Percentiles rank a stretch among this genome's conserved stretches.
Evolutionary conservation across 2,113 vertebrate genomes (phyloP).

Genomic region (Tautogolabrus adspersus): DNA sequence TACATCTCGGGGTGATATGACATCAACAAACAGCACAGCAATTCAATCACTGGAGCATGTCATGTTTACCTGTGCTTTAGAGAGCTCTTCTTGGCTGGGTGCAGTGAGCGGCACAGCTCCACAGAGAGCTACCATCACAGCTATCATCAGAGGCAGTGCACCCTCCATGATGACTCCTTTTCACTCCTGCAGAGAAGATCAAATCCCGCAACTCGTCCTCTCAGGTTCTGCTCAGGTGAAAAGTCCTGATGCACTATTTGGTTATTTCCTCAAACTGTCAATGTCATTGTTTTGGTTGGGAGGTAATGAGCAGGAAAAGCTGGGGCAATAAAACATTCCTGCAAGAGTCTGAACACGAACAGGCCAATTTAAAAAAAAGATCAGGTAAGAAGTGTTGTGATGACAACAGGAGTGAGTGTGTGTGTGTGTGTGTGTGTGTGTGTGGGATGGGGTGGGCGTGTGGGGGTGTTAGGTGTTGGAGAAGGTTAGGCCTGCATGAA

Average conservation of each 20-base stretch:
- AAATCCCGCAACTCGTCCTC: not conserved
- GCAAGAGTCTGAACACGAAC: slow-evolving; percentile 61
- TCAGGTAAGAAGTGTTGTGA: not conserved
- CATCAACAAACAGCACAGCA: not conserved
- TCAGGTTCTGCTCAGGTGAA: not conserved
- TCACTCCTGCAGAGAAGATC: not conserved
- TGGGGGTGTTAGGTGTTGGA: not conserved
- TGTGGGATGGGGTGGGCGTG: not conserved
- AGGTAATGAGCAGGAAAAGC: slow-evolving; percentile 13
- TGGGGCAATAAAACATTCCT: slow-evolving; percentile 49
- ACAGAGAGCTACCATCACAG: slow-evolving; percentile 2
- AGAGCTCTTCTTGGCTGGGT: slow-evolving; percentile 37
- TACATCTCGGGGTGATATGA: not conserved
- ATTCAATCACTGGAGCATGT: not conserved
- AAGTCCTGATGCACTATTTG: not conserved
- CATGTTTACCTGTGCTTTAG: slow-evolving; percentile 64
- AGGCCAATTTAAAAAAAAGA: slow-evolving; percentile 13
- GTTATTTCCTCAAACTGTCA: not conserved
- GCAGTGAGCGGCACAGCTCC: slow-evolving; percentile 36
- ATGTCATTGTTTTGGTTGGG: not conserved
- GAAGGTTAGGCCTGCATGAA: slow-evolving; percentile 1
- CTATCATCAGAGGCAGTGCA: slow-evolving; percentile 1
- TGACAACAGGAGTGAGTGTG: not conserved
- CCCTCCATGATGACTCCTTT: slow-evolving; percentile 37
- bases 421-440: too few species aligned